A percentile compares a stretch with the other conserved stretches of the same genome.
Conservation (phyloP, 35 echinoderm and acorn worm genomes). For the Heliocidaris tuberculata region DNA sequence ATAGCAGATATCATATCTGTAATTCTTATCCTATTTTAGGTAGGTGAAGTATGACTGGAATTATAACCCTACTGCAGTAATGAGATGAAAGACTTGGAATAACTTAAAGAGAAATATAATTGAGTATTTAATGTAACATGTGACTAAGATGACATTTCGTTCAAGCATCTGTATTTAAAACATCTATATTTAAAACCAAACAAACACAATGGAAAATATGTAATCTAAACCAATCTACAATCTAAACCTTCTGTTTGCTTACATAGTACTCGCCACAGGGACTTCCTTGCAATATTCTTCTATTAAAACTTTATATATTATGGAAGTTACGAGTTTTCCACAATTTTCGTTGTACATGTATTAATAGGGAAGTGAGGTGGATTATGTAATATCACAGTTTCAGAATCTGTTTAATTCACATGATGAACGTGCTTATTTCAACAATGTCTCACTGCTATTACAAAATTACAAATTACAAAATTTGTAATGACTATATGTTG, state of each 20-base stretch:
- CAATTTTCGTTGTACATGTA: no score
- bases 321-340: neutral
- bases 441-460: neutral
- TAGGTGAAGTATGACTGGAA: no score
- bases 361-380: no score
- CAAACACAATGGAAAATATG: neutral
- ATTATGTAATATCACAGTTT: no score
- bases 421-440: neutral
- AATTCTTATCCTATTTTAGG: no score
- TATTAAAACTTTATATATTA: neutral
- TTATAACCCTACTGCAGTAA: no score
- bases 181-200: no score
- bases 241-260: no score
- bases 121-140: neutral
- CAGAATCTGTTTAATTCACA: neutral
- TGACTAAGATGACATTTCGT: neutral
- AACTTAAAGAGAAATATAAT: neutral
- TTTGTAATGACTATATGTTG: no score
- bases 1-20: no score
- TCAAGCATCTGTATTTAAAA: neutral
- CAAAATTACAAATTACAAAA: no score
- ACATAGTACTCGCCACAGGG: neutral
- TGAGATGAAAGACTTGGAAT: neutral
- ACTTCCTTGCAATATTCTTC: neutral
- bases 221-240: no score